Percentiles rank a stretch among this genome's conserved stretches.
Evolutionary conservation across 2,113 vertebrate species (phyloP).

Genomic region (Gasterosteus nipponicus): DNA sequence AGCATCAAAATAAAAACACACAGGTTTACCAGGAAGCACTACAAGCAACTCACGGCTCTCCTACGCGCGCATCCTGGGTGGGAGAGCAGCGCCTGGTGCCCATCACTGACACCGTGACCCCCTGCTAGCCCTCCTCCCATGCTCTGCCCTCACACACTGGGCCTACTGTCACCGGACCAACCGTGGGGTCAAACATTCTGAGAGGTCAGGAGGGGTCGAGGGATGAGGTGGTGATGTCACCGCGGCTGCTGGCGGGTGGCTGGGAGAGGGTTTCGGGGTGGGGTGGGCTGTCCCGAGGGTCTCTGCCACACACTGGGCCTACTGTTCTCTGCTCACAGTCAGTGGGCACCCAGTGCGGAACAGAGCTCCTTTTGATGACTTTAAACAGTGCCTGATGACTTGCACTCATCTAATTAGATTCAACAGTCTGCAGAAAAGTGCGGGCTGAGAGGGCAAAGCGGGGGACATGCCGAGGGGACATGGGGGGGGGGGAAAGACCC

Average conservation of each 20-base stretch:
- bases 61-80: conserved; percentile 32
- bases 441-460: conserved; percentile 44
- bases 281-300: conserved; percentile 65
- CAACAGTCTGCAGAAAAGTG: conserved; percentile 59
- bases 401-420: conserved; percentile 78
- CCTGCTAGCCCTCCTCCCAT: conserved; percentile 50
- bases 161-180: conserved; percentile 71
- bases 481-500: conserved; percentile 50
- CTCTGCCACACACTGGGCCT: conserved; percentile 63
- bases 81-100: conserved; percentile 48
- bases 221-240: conserved; percentile 80
- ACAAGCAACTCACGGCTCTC: conserved; percentile 24
- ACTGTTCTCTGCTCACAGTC: conserved; percentile 76
- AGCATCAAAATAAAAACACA: conserved; percentile 17
- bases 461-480: conserved; percentile 37
- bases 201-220: conserved; percentile 67
- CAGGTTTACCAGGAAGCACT: conserved; percentile 31
- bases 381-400: conserved; percentile 82
- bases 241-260: conserved; percentile 56
- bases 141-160: conserved; percentile 61
- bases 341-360: conserved; percentile 74
- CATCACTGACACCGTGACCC: conserved; percentile 66
- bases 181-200: conserved; percentile 69
- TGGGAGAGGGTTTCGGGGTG: conserved; percentile 32
- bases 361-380: conserved; percentile 79